Base-by-base conservation (phyloP, 92 coral and sea anemone species). In the Montipora capitata region DNA sequence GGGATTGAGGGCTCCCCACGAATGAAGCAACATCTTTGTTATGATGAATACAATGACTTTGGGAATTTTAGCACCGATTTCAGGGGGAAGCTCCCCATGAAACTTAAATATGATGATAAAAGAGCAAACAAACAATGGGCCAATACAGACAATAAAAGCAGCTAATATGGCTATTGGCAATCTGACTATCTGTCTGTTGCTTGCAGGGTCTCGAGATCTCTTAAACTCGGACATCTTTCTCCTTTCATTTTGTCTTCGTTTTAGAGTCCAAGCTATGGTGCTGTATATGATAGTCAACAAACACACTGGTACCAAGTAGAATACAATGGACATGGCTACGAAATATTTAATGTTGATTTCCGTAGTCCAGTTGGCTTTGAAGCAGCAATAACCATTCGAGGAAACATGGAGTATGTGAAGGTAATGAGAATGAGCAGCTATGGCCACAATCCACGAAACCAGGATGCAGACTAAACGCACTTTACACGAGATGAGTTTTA, bases 1-100 rank as follows among this genome's bases (percentile, higher is more conserved):
- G 0, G 85, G 85, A 56, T 81, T 81, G 10, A 81, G 2, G 40
- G 85, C 85, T 42, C 76, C 39, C 76, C 75, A 67, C 2, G 85
- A 81, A 68, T 51, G 66, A 35, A 69, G 0, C 76, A 81, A 18
- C 16, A 81, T 67, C 0, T 2, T 8, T 4, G 52, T 42, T 4
- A 38, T 14, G 51, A 45, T 45, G 54, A 81, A 81, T 51, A 2
- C 15, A 2, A 81, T 38, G 27, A 27, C 27, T 27, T 10, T 13
- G 66, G 10, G 5, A 15, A 17, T 40, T 41, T 7, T 20, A 58
- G 8, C 83, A 78, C 5, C 38, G 40, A 6, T 27, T 27, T 27
- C 27, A 27, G 27, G 27, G 27, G 52, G 56, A 11, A 38, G 67
- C 0, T 0, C 65, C 48, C 63, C 48, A 52, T 81, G 35, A 45